phyloP scores from a whole-genome alignment of 2,797 vertebrate genomes.

The Presbytis comata region DNA sequence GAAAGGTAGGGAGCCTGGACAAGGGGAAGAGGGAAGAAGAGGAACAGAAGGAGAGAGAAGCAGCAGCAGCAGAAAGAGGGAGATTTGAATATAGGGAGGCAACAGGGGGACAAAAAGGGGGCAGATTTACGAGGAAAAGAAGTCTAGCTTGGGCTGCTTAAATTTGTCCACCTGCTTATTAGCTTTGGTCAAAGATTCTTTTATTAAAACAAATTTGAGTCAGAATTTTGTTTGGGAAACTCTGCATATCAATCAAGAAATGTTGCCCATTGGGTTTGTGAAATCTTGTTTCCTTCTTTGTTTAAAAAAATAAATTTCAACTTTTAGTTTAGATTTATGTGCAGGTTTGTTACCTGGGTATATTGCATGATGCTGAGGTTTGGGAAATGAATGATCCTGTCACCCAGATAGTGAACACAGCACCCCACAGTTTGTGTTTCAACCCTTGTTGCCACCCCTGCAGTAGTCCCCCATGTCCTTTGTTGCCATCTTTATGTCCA shows the following conservation, averaged over 20 bases:
- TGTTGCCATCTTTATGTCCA: not conserved
- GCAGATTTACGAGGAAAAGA: not conserved
- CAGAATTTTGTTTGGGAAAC: not conserved
- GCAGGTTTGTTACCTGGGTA: not conserved
- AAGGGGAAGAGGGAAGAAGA: not conserved
- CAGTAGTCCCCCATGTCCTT: not conserved
- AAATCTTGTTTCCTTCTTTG: not conserved
- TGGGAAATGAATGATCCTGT: not conserved
- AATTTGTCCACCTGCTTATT: not conserved
- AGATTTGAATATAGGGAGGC: not conserved
- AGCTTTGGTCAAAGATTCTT: not conserved
- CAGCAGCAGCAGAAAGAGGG: not conserved
- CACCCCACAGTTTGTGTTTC: not conserved
- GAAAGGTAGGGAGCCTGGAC: not conserved
- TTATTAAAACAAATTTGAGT: not conserved
- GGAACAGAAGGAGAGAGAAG: not conserved
- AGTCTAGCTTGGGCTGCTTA: not conserved
- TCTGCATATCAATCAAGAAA: not conserved
- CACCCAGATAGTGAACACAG: not conserved
- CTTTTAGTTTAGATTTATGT: not conserved
- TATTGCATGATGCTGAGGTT: not conserved
- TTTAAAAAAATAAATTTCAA: not conserved
- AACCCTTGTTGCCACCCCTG: not conserved
- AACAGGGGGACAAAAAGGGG: not conserved
- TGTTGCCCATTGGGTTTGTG: not conserved